These are phyloP conservation scores for Cynaeus angustus DNA, from an alignment of 2,888 invertebrate genomes.

Conservation along the genomic window DNA sequence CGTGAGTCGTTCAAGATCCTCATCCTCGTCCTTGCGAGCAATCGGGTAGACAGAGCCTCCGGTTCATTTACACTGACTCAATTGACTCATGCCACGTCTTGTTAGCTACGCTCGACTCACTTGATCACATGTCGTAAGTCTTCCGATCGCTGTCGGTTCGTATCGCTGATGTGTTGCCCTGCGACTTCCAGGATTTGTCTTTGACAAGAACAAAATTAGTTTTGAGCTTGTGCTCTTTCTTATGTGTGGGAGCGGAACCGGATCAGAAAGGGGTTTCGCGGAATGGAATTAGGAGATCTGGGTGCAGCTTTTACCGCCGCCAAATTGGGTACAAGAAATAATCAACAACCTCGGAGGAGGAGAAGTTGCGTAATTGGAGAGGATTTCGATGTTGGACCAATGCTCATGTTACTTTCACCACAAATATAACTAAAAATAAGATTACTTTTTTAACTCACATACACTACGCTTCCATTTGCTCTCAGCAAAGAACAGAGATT, in stretches of 20 bases:
- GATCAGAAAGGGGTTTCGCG: conserved; percentile 31
- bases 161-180: conserved; percentile 59
- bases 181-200: conserved; percentile 54
- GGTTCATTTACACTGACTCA: conserved; percentile 69
- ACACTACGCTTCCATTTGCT: no score
- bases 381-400: no score
- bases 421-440: no score
- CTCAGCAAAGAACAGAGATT: no score
- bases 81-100: conserved; percentile 69
- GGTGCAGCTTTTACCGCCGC: conserved; percentile 8
- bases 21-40: conserved; percentile 55
- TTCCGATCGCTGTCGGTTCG: conserved; percentile 62
- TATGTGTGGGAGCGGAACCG: conserved; percentile 32
- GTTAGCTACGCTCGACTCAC: conserved; percentile 66
- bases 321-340: conserved; percentile 1
- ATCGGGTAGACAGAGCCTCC: conserved; percentile 46
- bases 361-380: no score
- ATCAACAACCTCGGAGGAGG: no score
- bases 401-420: no score
- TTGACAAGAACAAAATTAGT: conserved; percentile 62
- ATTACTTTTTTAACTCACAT: no score
- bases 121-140: conserved; percentile 68
- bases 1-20: conserved; percentile 51
- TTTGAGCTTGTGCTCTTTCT: conserved; percentile 47
- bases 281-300: conserved; percentile 29